These are phyloP conservation scores for Mesembrinibis cayennensis DNA, from an alignment of 2,113 vertebrate genomes.

Conservation along the genomic window DNA sequence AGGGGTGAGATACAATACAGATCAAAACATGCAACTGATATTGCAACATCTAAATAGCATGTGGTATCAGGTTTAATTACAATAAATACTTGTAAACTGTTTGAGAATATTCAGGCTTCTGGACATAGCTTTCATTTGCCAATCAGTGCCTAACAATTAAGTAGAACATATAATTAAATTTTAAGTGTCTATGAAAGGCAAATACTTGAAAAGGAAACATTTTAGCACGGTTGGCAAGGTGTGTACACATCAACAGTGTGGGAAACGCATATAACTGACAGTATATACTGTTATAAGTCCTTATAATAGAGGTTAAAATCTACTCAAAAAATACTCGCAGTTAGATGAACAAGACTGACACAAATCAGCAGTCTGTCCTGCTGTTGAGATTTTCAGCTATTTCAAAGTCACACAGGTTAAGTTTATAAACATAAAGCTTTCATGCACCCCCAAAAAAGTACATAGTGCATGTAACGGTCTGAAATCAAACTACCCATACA, in stretches of 20 bases:
- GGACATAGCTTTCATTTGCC: neutral
- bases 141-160: neutral
- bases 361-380: neutral
- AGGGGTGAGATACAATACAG: neutral
- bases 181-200: neutral
- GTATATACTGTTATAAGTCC: neutral
- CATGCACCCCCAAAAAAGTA: neutral
- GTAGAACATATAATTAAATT: neutral
- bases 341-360: neutral
- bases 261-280: neutral
- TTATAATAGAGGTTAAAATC: neutral
- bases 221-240: neutral
- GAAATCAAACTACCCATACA: neutral
- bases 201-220: neutral
- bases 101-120: neutral
- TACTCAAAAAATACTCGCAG: neutral
- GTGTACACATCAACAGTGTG: neutral
- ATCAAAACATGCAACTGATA: neutral
- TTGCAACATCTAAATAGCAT: slow-evolving; percentile 4
- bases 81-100: neutral
- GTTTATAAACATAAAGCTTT: neutral
- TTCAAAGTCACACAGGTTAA: neutral
- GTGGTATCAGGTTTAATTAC: neutral
- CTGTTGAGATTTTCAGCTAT: neutral
- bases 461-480: neutral